phyloP scores from a whole-genome alignment of 2,888 invertebrate species.

The Lasius fuliginosus region DNA sequence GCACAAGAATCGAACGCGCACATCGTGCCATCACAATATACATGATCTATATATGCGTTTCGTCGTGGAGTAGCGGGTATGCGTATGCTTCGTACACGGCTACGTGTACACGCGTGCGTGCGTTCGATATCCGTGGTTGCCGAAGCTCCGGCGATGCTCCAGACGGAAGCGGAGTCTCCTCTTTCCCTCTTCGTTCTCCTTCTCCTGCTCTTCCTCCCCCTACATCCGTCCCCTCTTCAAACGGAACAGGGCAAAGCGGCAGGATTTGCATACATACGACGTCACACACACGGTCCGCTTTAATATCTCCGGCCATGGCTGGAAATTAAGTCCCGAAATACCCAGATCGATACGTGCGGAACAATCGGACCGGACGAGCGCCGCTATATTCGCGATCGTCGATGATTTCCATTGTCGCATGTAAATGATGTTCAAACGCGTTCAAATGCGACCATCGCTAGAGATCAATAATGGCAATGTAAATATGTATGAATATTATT shows the following conservation, averaged over 20 bases:
- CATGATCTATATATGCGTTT: slow-evolving; percentile 81
- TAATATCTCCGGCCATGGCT: slow-evolving; percentile 82
- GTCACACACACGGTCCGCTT: slow-evolving; percentile 81
- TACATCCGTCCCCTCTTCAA: slow-evolving; percentile 67
- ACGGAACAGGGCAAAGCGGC: slow-evolving; percentile 64
- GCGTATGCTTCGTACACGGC: slow-evolving; percentile 52
- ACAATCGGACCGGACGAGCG: slow-evolving; percentile 70
- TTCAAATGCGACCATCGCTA: slow-evolving; percentile 56
- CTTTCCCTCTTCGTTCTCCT: slow-evolving; percentile 29
- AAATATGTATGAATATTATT: slow-evolving; percentile 56
- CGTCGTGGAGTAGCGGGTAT: slow-evolving; percentile 66
- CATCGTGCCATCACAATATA: slow-evolving; percentile 81
- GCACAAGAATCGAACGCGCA: slow-evolving; percentile 81
- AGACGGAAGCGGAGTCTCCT: slow-evolving; percentile 79
- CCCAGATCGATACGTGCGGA: slow-evolving; percentile 67
- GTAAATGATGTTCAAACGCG: slow-evolving; percentile 59
- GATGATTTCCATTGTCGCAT: slow-evolving; percentile 69
- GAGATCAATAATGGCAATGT: slow-evolving; percentile 61
- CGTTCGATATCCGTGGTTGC: slow-evolving; percentile 79
- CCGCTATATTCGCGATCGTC: slow-evolving; percentile 64
- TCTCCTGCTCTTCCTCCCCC: neutral
- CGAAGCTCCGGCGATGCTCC: slow-evolving; percentile 79
- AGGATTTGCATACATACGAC: slow-evolving; percentile 84
- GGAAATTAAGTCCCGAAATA: slow-evolving; percentile 83
- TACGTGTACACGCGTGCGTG: slow-evolving; percentile 66